phyloP scores from a whole-genome alignment of 2,888 invertebrate species.

The Epinotia demarniana region DNA sequence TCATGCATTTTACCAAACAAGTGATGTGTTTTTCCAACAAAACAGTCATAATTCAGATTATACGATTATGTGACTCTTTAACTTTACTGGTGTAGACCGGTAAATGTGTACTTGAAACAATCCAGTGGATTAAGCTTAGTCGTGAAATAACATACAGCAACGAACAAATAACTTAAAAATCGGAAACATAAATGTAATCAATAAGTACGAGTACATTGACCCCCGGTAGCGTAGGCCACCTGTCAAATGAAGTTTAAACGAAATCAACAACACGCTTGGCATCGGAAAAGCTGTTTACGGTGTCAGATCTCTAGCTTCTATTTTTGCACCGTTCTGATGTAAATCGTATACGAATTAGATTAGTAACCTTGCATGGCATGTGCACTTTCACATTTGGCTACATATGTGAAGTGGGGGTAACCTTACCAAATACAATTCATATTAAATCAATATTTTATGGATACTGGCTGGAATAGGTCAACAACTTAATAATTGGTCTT shows the following conservation, averaged over 20 bases:
- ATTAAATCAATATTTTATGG: no score
- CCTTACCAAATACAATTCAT: no score
- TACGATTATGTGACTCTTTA: neutral
- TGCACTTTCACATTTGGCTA: no score
- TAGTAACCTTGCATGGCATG: neutral
- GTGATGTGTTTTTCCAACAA: neutral
- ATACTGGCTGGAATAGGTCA: no score
- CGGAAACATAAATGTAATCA: slow-evolving; percentile 5
- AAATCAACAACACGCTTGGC: slow-evolving; percentile 20
- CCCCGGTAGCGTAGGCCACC: slow-evolving; percentile 22
- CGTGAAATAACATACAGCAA: neutral
- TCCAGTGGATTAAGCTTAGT: neutral
- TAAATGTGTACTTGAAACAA: neutral
- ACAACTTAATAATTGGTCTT: no score
- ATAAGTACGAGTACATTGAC: slow-evolving; percentile 34
- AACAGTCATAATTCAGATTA: neutral
- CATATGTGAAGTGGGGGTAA: no score
- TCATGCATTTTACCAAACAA: no score
- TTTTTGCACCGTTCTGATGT: neutral
- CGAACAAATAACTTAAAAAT: neutral
- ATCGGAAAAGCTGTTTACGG: neutral
- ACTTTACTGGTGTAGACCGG: no score
- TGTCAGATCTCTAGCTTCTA: neutral
- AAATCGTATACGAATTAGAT: neutral
- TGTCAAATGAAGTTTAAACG: slow-evolving; percentile 16